Conservation (phyloP, 92 coral and sea anemone genomes). For the Virgularia gustaviana region DNA sequence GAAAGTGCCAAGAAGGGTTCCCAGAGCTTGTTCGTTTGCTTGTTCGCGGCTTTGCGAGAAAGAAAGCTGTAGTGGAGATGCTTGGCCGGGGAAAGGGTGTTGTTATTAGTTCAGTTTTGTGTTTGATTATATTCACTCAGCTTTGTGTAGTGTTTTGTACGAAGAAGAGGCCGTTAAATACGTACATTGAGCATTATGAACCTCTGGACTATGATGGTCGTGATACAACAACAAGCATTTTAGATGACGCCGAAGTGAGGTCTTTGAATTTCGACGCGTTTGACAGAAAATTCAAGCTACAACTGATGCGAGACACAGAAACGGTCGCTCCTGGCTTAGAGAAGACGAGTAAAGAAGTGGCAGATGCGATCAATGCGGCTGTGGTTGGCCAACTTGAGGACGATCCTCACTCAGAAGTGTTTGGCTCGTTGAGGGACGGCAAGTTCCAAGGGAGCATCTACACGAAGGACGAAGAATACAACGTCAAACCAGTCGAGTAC, state of each 20-base stretch:
- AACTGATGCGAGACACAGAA: conserved; percentile 58
- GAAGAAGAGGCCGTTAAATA: conserved; percentile 46
- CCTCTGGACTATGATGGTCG: conserved; percentile 58
- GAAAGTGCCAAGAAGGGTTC: conserved; percentile 6
- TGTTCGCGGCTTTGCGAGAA: no score
- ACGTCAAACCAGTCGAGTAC: conserved; percentile 72
- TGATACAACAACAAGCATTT: conserved; percentile 56
- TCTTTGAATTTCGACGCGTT: conserved; percentile 67
- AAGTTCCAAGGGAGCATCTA: conserved; percentile 80
- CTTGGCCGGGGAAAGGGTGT: not conserved
- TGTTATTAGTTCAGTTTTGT: not conserved
- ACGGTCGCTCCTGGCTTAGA: conserved; percentile 62
- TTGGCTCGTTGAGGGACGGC: conserved; percentile 72
- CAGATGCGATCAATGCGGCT: conserved; percentile 58
- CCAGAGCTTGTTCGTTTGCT: no score
- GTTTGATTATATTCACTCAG: not conserved
- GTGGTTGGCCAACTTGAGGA: conserved; percentile 58
- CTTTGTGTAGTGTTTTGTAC: conserved; percentile 23
- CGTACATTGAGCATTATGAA: conserved; percentile 67
- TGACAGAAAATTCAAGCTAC: conserved; percentile 62
- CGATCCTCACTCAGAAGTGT: conserved; percentile 66
- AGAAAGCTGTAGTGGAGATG: no score
- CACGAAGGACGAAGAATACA: conserved; percentile 60
- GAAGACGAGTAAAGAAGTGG: conserved; percentile 61
- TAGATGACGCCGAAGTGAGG: conserved; percentile 47